Percentiles rank a stretch among this genome's conserved stretches.
phyloP scores from a whole-genome alignment of 2,888 invertebrate genomes.

The Latrodectus hesperus region DNA sequence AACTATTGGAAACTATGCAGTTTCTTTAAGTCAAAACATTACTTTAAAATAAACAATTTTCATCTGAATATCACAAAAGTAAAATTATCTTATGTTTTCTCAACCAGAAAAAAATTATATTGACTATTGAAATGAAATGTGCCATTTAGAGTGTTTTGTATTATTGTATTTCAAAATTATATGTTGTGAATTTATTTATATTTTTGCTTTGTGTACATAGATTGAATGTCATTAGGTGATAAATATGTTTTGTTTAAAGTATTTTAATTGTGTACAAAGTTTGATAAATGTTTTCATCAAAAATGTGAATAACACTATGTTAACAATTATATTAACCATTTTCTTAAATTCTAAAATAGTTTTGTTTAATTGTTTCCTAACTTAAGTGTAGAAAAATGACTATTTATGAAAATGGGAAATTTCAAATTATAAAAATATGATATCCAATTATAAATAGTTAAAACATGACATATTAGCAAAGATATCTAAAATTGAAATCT shows the following conservation, averaged over 20 bases:
- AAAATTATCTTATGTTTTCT: background rate
- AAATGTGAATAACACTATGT: too few species aligned
- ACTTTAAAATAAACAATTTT: background rate
- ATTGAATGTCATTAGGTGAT: background rate
- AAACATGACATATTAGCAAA: too few species aligned
- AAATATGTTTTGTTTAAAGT: background rate
- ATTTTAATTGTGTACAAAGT: background rate
- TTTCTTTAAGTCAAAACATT: too few species aligned
- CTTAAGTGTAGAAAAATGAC: too few species aligned
- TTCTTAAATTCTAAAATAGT: too few species aligned
- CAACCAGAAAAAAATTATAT: background rate
- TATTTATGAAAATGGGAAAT: too few species aligned
- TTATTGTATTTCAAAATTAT: background rate
- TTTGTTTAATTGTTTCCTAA: too few species aligned
- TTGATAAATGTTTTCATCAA: background rate
- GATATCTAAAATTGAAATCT: too few species aligned
- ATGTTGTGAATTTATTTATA: conserved; percentile 1
- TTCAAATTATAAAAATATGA: too few species aligned
- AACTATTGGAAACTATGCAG: too few species aligned
- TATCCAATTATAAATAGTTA: too few species aligned
- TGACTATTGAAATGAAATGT: background rate
- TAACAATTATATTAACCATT: too few species aligned
- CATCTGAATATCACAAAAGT: background rate
- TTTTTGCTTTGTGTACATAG: background rate
- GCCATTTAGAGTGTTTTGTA: conserved; percentile 3